Percentiles rank a stretch among this genome's conserved stretches.
Evolutionary conservation across 2,113 vertebrate species (phyloP).

Genomic region (Microtus pennsylvanicus): DNA sequence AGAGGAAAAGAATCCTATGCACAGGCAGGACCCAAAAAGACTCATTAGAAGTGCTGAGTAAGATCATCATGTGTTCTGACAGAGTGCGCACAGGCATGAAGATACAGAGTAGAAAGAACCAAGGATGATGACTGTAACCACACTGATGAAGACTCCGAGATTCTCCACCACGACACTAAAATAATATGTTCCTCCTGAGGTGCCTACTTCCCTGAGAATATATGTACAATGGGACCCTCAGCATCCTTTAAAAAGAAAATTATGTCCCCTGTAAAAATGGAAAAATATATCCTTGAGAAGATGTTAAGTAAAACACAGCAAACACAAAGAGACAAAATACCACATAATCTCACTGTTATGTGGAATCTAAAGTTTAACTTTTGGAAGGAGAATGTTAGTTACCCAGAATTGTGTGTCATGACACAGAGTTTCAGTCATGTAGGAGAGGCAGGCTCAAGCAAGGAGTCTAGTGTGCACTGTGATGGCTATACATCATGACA

Average conservation of each 20-base stretch:
- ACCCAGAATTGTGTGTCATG: not conserved
- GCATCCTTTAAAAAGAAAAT: not conserved
- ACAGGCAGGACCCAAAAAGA: too few relatives aligned
- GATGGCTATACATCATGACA: too few relatives aligned
- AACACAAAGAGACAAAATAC: not conserved
- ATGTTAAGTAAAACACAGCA: not conserved
- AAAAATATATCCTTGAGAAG: not conserved
- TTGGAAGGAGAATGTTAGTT: not conserved
- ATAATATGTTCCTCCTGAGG: not conserved
- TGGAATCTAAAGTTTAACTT: not conserved
- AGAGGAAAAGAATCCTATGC: not conserved
- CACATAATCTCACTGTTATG: not conserved
- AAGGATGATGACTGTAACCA: not conserved
- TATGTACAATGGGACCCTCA: not conserved
- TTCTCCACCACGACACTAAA: not conserved
- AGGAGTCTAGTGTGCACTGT: not conserved
- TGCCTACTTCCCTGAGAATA: not conserved
- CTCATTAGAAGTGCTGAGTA: not conserved
- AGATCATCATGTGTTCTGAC: not conserved
- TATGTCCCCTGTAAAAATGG: not conserved
- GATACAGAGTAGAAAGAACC: not conserved
- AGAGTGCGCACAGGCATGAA: not conserved
- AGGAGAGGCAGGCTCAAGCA: not conserved
- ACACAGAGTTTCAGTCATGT: not conserved
- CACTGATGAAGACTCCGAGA: not conserved